Percentiles rank a stretch among this genome's conserved stretches.
These are phyloP conservation scores for Irena cyanogastra DNA, from an alignment of 2,113 vertebrate genomes.

Conservation along the genomic window DNA sequence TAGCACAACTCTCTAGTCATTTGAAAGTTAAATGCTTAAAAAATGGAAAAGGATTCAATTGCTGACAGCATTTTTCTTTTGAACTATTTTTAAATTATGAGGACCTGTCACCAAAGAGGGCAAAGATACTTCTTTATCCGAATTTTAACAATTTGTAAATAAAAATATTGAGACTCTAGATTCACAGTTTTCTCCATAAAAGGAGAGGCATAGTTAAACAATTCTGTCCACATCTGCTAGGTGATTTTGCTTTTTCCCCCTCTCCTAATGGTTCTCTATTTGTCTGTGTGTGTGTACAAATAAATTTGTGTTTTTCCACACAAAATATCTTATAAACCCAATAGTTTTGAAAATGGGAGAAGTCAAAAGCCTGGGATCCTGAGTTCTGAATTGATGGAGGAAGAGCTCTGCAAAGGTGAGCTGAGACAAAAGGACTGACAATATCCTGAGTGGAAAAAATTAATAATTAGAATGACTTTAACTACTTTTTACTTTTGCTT, in stretches of 20 bases:
- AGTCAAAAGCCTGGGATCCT: neutral
- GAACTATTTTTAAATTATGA: neutral
- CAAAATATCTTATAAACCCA: neutral
- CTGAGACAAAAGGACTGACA: neutral
- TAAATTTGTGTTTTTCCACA: neutral
- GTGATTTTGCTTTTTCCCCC: fast-evolving
- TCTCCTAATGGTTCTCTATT: neutral
- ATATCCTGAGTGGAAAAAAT: neutral
- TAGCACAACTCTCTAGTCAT: neutral
- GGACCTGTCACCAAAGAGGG: neutral
- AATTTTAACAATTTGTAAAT: neutral
- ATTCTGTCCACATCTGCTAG: neutral
- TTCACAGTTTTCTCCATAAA: neutral
- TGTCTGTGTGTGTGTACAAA: neutral
- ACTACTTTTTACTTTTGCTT: neutral
- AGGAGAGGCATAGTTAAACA: neutral
- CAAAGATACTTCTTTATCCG: neutral
- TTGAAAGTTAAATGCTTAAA: neutral
- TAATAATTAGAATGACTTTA: neutral
- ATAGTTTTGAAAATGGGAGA: neutral
- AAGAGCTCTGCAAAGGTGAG: neutral
- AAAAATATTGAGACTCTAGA: neutral
- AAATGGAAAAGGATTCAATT: neutral
- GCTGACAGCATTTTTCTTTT: neutral
- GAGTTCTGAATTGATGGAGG: neutral